Conservation (phyloP, 2,113 vertebrate species). For the Panthera tigris region DNA sequence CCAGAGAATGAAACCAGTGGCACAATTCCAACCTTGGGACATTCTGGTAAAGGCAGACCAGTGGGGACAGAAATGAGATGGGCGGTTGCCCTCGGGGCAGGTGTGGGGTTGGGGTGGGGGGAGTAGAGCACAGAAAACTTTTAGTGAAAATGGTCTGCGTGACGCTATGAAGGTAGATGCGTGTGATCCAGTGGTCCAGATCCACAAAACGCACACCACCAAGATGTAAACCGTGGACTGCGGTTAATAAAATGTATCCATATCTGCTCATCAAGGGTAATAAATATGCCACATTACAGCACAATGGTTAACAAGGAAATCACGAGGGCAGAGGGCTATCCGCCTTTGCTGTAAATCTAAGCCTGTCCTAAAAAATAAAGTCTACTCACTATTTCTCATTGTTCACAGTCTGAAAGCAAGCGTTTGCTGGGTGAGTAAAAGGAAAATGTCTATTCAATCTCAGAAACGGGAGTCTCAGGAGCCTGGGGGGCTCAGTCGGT, state of each 20-base stretch:
- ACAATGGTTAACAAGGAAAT: no score
- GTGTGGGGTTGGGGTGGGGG: background rate
- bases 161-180: background rate
- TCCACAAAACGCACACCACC: background rate
- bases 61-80: no score
- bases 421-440: background rate
- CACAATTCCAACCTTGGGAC: rapidly evolving
- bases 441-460: background rate
- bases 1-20: background rate
- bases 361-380: background rate
- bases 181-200: background rate
- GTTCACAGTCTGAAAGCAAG: background rate
- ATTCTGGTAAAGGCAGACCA: background rate
- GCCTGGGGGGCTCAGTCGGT: no score
- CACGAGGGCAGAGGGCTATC: background rate
- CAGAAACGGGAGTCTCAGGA: background rate
- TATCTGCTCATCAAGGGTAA: background rate
- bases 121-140: rapidly evolving
- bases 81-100: background rate
- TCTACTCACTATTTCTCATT: background rate
- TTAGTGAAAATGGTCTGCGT: rapidly evolving
- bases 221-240: no score
- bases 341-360: background rate
- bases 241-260: background rate
- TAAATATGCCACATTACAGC: background rate